Evolutionary conservation across 1,140 invertebrate species (phyloP).

Genomic region (Melipona quadrifasciata): DNA sequence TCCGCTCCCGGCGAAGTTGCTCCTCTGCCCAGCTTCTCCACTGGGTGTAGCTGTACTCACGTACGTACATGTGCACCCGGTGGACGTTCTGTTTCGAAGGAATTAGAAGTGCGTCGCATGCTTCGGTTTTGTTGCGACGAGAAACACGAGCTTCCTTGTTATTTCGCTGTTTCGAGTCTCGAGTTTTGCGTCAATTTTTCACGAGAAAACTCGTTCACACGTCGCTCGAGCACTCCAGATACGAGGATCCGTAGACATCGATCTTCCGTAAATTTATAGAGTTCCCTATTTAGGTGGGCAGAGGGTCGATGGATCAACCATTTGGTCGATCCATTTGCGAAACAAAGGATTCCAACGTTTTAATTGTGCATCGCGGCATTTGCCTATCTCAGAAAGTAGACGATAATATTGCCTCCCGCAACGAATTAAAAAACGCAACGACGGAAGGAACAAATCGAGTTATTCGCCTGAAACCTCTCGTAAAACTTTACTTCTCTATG

Average conservation of each 20-base stretch:
- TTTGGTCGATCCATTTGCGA: neutral
- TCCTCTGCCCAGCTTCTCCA: neutral
- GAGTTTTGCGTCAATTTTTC: neutral
- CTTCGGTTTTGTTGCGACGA: neutral
- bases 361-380: neutral
- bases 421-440: neutral
- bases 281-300: neutral
- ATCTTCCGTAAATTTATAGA: neutral
- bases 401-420: neutral
- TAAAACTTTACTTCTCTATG: neutral
- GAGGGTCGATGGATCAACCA: neutral
- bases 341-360: neutral
- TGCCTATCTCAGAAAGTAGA: neutral
- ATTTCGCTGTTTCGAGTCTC: conserved; percentile 1
- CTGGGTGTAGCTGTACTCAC: too few relatives aligned
- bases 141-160: neutral
- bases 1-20: neutral
- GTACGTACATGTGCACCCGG: neutral
- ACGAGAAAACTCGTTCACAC: too few relatives aligned
- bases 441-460: neutral
- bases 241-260: neutral
- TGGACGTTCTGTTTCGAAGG: neutral
- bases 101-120: conserved; percentile 3
- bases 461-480: neutral
- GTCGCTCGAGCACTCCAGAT: too few relatives aligned